Percentiles rank a stretch among this genome's conserved stretches.
Evolutionary conservation across 2,888 invertebrate species (phyloP).

Genomic region (Eumacrocentrus americanus): DNA sequence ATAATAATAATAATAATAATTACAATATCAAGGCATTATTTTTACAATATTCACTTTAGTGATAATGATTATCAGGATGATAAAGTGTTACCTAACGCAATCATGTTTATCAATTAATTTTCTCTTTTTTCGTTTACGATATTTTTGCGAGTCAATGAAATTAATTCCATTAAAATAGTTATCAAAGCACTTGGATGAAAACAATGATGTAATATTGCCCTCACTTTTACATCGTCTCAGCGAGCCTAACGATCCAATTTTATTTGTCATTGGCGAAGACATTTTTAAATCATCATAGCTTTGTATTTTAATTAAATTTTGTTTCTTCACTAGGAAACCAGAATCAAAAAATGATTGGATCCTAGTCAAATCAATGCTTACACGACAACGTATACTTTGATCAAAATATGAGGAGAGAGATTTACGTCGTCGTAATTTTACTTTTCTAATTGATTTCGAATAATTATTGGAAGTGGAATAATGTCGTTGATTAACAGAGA

Average conservation of each 20-base stretch:
- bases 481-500: conserved; percentile 6
- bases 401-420: conserved; percentile 15
- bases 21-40: neutral
- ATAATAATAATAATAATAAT: conserved; percentile 4
- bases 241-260: neutral
- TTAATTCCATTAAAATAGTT: neutral
- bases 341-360: conserved; percentile 44
- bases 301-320: neutral
- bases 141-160: conserved; percentile 9
- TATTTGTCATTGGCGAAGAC: neutral
- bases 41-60: neutral
- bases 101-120: conserved; percentile 31
- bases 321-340: conserved; percentile 27
- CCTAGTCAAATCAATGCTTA: conserved; percentile 53
- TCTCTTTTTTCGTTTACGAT: conserved; percentile 12
- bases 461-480: neutral
- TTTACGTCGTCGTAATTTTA: neutral
- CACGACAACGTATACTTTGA: conserved; percentile 37
- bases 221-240: conserved; percentile 29
- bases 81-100: conserved; percentile 30
- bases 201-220: neutral
- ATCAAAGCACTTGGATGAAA: neutral
- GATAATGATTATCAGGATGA: neutral
- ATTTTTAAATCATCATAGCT: conserved; percentile 27
- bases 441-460: neutral